These are phyloP conservation scores for Antrozous pallidus DNA, from an alignment of 2,797 vertebrate genomes.

Conservation along the genomic window DNA sequence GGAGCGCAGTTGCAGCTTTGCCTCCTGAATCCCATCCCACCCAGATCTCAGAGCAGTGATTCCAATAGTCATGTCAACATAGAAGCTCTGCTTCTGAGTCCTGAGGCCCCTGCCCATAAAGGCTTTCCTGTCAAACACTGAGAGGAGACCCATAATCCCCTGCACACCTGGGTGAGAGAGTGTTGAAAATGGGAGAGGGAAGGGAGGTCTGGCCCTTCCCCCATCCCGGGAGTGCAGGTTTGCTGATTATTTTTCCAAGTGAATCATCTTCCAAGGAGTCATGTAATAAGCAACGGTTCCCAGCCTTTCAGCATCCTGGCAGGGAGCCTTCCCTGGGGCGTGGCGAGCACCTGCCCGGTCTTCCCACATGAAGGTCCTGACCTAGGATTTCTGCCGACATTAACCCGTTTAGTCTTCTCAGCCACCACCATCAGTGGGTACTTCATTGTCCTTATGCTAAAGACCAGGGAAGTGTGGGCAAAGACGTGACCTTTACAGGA, in stretches of 20 bases:
- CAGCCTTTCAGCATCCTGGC: background rate
- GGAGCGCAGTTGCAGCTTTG: background rate
- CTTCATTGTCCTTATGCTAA: background rate
- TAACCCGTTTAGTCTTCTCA: background rate
- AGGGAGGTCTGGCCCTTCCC: too few relatives aligned
- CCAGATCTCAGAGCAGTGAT: background rate
- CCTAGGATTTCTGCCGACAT: background rate
- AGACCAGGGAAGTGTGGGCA: accelerated
- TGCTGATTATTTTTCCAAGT: background rate
- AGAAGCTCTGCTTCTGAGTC: background rate
- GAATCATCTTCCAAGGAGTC: background rate
- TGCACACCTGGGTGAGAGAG: too few relatives aligned
- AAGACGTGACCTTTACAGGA: accelerated
- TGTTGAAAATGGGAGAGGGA: too few relatives aligned
- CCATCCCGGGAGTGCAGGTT: background rate
- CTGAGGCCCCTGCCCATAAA: background rate
- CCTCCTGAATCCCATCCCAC: background rate
- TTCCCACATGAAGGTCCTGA: background rate
- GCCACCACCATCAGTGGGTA: too few relatives aligned
- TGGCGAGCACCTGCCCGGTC: accelerated
- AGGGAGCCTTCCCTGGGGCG: accelerated
- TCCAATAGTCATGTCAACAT: background rate
- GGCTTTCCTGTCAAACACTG: background rate
- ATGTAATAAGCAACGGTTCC: accelerated
- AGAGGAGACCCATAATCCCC: too few relatives aligned